Evolutionary conservation across 2,797 vertebrate species (phyloP).

Genomic region (Spinibarbus caldwelli): DNA sequence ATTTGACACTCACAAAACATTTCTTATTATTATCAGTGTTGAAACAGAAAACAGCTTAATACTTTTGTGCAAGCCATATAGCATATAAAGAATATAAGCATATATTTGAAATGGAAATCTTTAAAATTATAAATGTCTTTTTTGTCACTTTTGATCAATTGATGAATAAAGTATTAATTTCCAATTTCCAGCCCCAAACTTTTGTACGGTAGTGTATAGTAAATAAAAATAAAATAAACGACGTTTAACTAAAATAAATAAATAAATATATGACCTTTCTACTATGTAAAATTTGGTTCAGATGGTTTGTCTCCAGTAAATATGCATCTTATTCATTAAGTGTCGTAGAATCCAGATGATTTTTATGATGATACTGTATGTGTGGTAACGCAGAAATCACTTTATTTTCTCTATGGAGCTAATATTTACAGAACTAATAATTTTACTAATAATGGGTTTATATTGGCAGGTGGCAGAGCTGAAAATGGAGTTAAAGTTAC

Average conservation of each 20-base stretch:
- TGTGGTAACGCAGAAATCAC: not conserved
- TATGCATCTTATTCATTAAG: not conserved
- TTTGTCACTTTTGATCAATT: not conserved
- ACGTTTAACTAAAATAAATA: no score
- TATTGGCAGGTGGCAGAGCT: slow-evolving; percentile 89
- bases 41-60: no score
- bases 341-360: not conserved
- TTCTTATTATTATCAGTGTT: no score
- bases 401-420: not conserved
- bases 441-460: not conserved
- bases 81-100: no score
- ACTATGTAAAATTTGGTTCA: not conserved
- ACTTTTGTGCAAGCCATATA: no score
- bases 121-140: no score
- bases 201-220: not conserved
- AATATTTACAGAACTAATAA: not conserved
- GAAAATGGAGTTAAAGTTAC: slow-evolving; percentile 94
- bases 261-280: no score
- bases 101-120: no score
- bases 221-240: not conserved
- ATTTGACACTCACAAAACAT: not conserved
- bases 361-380: no score
- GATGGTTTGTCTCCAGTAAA: not conserved
- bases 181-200: not conserved
- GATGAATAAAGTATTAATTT: not conserved